Conservation (phyloP, 2,888 invertebrate genomes). For the Parnassius smintheus region DNA sequence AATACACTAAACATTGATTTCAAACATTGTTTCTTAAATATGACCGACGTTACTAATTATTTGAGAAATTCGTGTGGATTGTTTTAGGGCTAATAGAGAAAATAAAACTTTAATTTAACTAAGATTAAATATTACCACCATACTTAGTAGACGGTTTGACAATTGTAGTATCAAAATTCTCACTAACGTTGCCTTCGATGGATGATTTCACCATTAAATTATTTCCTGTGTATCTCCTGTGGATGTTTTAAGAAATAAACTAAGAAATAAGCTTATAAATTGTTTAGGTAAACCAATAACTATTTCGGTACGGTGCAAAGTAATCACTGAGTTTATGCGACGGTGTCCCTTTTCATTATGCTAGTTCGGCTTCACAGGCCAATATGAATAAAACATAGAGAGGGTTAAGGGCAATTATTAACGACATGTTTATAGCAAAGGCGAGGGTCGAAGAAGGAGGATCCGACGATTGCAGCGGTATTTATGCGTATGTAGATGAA, state of each 20-base stretch:
- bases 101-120: no score
- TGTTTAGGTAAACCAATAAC: slow-evolving; percentile 2
- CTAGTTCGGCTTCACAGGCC: slow-evolving; percentile 56
- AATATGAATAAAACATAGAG: slow-evolving; percentile 64
- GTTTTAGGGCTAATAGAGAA: no score
- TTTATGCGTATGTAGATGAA: slow-evolving; percentile 20
- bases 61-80: no score
- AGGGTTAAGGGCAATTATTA: slow-evolving; percentile 70
- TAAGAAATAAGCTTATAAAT: neutral
- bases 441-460: slow-evolving; percentile 33
- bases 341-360: slow-evolving; percentile 66
- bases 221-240: no score
- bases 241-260: no score
- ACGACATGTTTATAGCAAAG: slow-evolving; percentile 64
- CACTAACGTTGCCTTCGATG: neutral
- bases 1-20: no score
- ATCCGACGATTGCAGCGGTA: slow-evolving; percentile 19
- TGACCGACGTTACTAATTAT: no score
- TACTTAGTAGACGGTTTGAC: no score
- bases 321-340: slow-evolving; percentile 31
- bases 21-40: no score
- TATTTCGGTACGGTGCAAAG: slow-evolving; percentile 29
- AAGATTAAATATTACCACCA: no score
- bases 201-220: neutral
- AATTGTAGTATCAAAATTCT: no score